These are phyloP conservation scores for Drosophila prostipennis DNA, from an alignment of 2,888 invertebrate genomes.

Conservation along the genomic window DNA sequence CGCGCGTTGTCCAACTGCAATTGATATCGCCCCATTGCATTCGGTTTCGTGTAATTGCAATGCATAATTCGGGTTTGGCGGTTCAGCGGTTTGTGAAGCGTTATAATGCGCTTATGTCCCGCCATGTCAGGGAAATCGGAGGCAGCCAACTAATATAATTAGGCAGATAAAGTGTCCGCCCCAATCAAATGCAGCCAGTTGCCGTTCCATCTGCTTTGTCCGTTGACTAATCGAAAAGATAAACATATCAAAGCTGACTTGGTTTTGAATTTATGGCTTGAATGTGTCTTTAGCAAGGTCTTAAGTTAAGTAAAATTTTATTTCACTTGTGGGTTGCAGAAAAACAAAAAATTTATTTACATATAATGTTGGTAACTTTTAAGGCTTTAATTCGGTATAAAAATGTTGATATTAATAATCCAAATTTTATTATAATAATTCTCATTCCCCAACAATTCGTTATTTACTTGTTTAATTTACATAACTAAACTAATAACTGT, in stretches of 20 bases:
- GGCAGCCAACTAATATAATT: constrained; percentile 71
- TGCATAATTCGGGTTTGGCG: constrained; percentile 67
- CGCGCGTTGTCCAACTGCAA: constrained; percentile 36
- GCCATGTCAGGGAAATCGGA: constrained; percentile 32
- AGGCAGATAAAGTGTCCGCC: constrained; percentile 61
- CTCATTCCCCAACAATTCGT: too few species aligned
- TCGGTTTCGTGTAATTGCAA: constrained; percentile 66
- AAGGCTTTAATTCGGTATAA: too few species aligned
- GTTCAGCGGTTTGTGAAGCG: constrained; percentile 65
- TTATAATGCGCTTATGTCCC: constrained; percentile 72
- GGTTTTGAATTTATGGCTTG: neutral
- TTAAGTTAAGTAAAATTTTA: neutral
- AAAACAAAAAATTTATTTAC: too few species aligned
- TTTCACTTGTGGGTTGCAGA: neutral
- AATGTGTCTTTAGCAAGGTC: neutral
- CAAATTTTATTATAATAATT: too few species aligned
- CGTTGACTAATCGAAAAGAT: constrained; percentile 25
- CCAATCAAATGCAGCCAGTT: constrained; percentile 53
- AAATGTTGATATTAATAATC: too few species aligned
- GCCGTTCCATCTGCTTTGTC: constrained; percentile 1
- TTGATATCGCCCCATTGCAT: constrained; percentile 71
- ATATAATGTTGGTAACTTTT: too few species aligned
- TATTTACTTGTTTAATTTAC: neutral
- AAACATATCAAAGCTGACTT: constrained; percentile 5
- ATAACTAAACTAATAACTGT: neutral